These are phyloP conservation scores for Sisor rabdophorus DNA, from an alignment of 2,113 vertebrate genomes.

Conservation along the genomic window DNA sequence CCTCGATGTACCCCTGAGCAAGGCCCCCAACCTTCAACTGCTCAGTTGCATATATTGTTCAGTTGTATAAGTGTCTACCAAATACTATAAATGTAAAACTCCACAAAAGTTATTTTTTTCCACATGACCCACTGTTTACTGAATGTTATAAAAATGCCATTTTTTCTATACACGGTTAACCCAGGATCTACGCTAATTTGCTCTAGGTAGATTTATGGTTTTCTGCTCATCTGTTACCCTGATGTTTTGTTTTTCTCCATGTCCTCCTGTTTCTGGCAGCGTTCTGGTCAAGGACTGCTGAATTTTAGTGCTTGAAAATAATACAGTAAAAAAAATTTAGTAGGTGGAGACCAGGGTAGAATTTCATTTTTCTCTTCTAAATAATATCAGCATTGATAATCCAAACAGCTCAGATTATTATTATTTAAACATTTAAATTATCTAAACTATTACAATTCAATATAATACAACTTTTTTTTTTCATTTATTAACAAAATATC, in stretches of 20 bases:
- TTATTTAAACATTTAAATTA: background rate
- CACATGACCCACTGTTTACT: too few species aligned
- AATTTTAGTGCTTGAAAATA: background rate
- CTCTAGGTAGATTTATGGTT: background rate
- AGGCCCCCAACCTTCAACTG: too few species aligned
- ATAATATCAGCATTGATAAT: background rate
- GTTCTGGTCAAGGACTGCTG: background rate
- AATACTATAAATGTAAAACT: too few species aligned
- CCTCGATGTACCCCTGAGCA: too few species aligned
- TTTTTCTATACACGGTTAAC: background rate
- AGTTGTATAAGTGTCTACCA: too few species aligned
- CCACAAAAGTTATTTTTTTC: too few species aligned
- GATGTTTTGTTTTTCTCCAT: background rate
- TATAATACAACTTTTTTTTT: too few species aligned
- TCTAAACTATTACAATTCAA: background rate
- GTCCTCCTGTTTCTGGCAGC: slow-evolving; percentile 1
- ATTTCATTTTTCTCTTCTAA: background rate
- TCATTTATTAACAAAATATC: too few species aligned
- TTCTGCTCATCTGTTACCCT: background rate
- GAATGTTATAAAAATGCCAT: background rate
- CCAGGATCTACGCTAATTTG: background rate
- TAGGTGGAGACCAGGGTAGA: background rate
- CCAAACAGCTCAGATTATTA: background rate
- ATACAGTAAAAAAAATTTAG: background rate
- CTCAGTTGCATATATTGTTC: too few species aligned